Percentiles rank a stretch among this genome's conserved stretches.
These are phyloP conservation scores for Paguma larvata DNA, from an alignment of 2,797 vertebrate genomes.

Conservation along the genomic window DNA sequence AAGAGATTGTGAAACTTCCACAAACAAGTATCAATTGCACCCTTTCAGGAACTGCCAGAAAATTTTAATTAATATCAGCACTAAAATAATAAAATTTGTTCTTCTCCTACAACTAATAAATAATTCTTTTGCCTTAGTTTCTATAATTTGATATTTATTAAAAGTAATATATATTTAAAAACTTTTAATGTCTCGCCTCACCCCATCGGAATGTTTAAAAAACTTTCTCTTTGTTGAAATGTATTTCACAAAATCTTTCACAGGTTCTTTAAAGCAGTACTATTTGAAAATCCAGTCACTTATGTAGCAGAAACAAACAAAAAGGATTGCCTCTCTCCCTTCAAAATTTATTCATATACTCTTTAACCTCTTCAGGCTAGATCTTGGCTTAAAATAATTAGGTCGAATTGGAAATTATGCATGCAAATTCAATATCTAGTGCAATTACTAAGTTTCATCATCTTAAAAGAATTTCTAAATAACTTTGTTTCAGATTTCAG, in stretches of 20 bases:
- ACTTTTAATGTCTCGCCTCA: not conserved
- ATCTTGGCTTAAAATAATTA: not conserved
- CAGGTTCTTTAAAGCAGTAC: not conserved
- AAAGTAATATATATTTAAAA: not conserved
- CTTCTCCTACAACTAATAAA: not conserved
- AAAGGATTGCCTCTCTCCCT: not conserved
- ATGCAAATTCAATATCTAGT: not conserved
- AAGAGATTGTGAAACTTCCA: constrained; percentile 53
- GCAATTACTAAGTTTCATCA: not conserved
- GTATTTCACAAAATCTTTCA: not conserved
- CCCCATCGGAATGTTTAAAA: not conserved
- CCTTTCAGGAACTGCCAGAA: constrained; percentile 9
- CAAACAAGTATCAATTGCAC: constrained; percentile 31
- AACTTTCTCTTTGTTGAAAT: not conserved
- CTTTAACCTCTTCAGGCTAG: not conserved
- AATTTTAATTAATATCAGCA: constrained; percentile 66
- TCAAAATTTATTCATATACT: not conserved
- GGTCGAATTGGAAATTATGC: not conserved
- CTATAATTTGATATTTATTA: not conserved
- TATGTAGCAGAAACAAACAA: not conserved
- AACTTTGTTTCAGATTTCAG: not conserved
- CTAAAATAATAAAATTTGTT: not conserved
- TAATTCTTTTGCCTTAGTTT: not conserved
- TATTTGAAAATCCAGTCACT: not conserved
- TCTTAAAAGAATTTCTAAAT: not conserved